Evolutionary conservation across 1,140 invertebrate genomes (phyloP), one percentile per base, ranked within the genome.

Genomic region (Drosophila bipectinata): DNA sequence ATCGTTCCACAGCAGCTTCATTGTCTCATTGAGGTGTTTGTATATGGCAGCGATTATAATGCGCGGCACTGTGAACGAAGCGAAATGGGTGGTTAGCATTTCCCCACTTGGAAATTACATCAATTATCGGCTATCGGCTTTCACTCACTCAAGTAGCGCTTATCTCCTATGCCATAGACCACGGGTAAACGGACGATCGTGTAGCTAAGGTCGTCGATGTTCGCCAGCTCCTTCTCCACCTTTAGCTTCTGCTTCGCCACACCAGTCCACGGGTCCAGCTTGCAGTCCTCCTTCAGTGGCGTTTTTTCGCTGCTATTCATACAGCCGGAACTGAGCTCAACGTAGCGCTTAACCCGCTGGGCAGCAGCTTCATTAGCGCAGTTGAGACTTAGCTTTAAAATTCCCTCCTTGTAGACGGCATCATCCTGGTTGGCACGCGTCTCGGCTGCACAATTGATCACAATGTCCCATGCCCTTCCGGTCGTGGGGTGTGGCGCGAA

Each of bases 371-470:
- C 94, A 71, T 94, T 94, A 10, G 96, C 96, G 93, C 97, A 97
- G 89, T 97, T 97, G 9, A 95, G 79, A 89, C 96, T 97, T 2
- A 98, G 93, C 79, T 96, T 97, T 15, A 95, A 93, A 77, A 98
- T 97, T 5, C 97, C 97, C 92, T 98, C 97, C 87, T 95, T 95
- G 91, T 98, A 98, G 6, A 98, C 96, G 1, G 96, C 94, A 92
- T 98, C 97, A 34, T 95, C 96, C 93, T 98, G 97, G 15, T 96
- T 96, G 71, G 94, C 94, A 92, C 97, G 96, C 1, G 97, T 98
- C 92, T 98, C 97, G 6, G 96, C 96, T 9, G 97, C 97, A 90
- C 97, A 96, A 92, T 98, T 98, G 51, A 98, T 94, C 24, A 97
- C 96, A 92, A 95, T 95, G 89, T 96, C 95, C 94, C 96, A 97